These are phyloP conservation scores for Antigone vipio DNA, from an alignment of 2,113 vertebrate species.

Conservation along the genomic window DNA sequence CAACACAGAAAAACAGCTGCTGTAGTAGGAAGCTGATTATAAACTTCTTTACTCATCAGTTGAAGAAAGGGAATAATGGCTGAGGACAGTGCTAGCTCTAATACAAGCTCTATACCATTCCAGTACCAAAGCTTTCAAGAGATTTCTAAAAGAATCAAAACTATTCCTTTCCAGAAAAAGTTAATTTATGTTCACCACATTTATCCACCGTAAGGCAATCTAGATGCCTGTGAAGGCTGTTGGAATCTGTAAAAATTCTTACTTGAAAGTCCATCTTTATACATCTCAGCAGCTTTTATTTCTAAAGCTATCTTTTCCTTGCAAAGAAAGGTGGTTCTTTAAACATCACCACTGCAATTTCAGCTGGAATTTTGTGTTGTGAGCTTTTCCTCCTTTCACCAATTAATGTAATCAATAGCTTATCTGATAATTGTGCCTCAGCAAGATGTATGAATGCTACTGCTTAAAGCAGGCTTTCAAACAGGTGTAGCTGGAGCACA, in stretches of 20 bases:
- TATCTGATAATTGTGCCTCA: background rate
- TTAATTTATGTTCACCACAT: background rate
- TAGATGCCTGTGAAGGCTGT: background rate
- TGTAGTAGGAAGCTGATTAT: constrained; percentile 40
- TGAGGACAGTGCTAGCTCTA: background rate
- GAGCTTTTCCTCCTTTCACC: background rate
- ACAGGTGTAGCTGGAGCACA: background rate
- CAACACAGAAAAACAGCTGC: constrained; percentile 40
- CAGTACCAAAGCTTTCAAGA: background rate
- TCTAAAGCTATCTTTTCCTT: background rate
- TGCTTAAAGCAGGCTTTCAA: background rate
- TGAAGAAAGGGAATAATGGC: background rate
- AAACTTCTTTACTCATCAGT: constrained; percentile 35
- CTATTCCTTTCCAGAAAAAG: background rate
- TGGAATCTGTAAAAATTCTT: background rate
- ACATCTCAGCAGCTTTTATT: background rate
- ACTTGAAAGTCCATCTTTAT: background rate
- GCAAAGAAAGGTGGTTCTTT: background rate
- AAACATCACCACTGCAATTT: background rate
- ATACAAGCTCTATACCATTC: background rate
- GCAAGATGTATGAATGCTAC: rapidly evolving
- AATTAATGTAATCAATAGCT: background rate
- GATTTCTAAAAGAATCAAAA: background rate
- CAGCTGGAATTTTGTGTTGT: background rate
- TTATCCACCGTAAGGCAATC: background rate